Evolutionary conservation across 2,113 vertebrate species (phyloP), one percentile per base, ranked within the genome.

Genomic region (Ceuthmochares aereus): DNA sequence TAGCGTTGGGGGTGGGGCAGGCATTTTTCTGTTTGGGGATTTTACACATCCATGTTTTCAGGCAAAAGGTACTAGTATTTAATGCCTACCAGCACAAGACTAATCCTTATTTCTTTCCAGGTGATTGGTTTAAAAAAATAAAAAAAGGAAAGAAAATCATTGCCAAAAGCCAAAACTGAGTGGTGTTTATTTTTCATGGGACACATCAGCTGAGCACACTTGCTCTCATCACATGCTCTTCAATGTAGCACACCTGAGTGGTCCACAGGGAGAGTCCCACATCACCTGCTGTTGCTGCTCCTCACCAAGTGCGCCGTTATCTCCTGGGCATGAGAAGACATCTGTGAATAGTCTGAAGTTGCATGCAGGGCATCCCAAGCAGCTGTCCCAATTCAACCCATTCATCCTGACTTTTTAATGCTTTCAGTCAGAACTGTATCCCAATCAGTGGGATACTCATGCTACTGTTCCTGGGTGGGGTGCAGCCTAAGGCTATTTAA

Each of bases 171-270:
- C 73, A 75, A 69, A 84, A 79, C 19, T n/a, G n/a, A 42, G 5
- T 11, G 20, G 10, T 29, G 7, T 26, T 64, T 87, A 21, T 70
- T 59, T 75, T 58, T n/a, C 25, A 36, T 74, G 43, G 55, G 27
- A 55, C 27, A 43, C 29, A 27, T 13, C 47, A 63, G 37, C 73
- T 74, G 49, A 74, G 55, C n/a, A 29, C 17, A 40, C 14, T 37
- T 52, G 56, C 9, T 91, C 21, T 63, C 43, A 34, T n/a, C 49
- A n/a, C 26, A 4, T 16, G 15, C 26, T 52, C 37, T 68, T 58
- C 67, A 58, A 9, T 1, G 18, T 9, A 17, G 21, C 47, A 55
- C 26, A 77, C 37, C 9, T 42, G 14, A 77, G 45, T 0, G 0
- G 36, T 23, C 75, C 22, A 42, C 43, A 22, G 42, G 49, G 18